A percentile compares a stretch with the other conserved stretches of the same genome.
These are phyloP conservation scores for Oreohelix idahoensis DNA, from an alignment of 1,140 invertebrate species.

Conservation along the genomic window DNA sequence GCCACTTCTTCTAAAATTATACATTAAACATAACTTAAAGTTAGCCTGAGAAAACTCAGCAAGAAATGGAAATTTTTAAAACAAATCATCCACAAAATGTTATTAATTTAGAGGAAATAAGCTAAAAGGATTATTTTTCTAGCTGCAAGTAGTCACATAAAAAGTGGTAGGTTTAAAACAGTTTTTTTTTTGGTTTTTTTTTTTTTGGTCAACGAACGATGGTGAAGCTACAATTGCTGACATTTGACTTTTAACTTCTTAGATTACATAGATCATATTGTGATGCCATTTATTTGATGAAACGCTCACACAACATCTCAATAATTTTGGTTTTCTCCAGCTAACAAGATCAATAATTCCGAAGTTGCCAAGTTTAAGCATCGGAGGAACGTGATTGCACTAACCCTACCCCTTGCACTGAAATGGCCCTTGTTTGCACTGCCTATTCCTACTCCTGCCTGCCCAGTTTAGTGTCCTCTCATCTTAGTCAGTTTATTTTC, in stretches of 20 bases:
- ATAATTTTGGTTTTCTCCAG: slow-evolving; percentile 49
- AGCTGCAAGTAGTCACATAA: no score
- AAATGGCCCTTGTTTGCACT: slow-evolving; percentile 13
- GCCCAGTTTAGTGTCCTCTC: slow-evolving; percentile 31
- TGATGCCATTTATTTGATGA: background rate
- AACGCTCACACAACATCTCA: background rate
- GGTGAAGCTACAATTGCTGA: no score
- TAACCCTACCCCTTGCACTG: slow-evolving; percentile 27
- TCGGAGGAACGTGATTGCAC: slow-evolving; percentile 56
- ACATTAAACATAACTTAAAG: background rate
- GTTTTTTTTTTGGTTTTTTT: no score
- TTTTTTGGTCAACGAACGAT: no score
- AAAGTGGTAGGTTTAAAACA: no score
- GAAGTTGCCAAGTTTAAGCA: slow-evolving; percentile 61
- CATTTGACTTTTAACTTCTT: no score
- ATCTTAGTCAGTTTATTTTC: slow-evolving; percentile 6
- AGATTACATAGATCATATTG: no score
- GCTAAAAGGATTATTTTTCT: no score
- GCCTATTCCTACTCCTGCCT: slow-evolving; percentile 17
- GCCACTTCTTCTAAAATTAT: no score
- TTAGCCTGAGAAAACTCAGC: slow-evolving; percentile 1
- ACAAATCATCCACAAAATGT: background rate
- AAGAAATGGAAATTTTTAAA: background rate
- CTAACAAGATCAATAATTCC: slow-evolving; percentile 59
- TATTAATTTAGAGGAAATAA: no score